Evolutionary conservation across 2,797 vertebrate genomes (phyloP).

Genomic region (Sylvilagus floridanus): DNA sequence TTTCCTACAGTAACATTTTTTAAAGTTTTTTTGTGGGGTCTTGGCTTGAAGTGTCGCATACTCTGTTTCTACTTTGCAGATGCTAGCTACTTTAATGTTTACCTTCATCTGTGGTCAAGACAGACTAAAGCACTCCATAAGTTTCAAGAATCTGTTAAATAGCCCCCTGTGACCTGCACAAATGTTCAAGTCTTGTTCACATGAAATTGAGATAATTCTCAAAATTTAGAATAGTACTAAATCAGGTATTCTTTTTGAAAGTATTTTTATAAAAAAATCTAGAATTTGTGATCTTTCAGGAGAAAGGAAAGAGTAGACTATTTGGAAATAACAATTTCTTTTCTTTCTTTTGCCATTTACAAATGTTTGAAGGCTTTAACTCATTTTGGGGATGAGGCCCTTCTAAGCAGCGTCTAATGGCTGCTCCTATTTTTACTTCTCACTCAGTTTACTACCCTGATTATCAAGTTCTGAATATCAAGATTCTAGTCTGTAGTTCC

Average conservation of each 20-base stretch:
- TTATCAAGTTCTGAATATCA: constrained; percentile 27
- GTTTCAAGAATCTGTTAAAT: constrained; percentile 21
- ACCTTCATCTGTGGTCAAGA: constrained; percentile 9
- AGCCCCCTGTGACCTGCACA: background rate
- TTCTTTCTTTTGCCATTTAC: constrained; percentile 6
- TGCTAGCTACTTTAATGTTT: constrained; percentile 17
- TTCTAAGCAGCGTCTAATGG: no score
- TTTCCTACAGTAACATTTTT: constrained; percentile 13
- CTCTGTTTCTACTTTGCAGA: constrained; percentile 26
- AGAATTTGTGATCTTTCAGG: background rate
- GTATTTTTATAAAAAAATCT: constrained; percentile 40
- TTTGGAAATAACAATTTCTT: constrained; percentile 47
- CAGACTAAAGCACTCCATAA: constrained; percentile 16
- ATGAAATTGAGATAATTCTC: background rate
- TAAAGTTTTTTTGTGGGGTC: background rate
- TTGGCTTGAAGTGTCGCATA: constrained; percentile 36
- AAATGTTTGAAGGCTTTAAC: background rate
- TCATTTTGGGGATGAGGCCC: background rate
- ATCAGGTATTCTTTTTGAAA: constrained; percentile 42
- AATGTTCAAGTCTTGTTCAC: constrained; percentile 14
- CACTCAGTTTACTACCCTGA: constrained; percentile 1
- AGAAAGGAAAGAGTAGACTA: background rate
- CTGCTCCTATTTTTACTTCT: constrained; percentile 7
- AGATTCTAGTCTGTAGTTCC: constrained; percentile 7
- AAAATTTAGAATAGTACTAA: constrained; percentile 28